These are phyloP conservation scores for Hydroisotoma schaefferi DNA, from an alignment of 2,888 invertebrate species.

Conservation along the genomic window DNA sequence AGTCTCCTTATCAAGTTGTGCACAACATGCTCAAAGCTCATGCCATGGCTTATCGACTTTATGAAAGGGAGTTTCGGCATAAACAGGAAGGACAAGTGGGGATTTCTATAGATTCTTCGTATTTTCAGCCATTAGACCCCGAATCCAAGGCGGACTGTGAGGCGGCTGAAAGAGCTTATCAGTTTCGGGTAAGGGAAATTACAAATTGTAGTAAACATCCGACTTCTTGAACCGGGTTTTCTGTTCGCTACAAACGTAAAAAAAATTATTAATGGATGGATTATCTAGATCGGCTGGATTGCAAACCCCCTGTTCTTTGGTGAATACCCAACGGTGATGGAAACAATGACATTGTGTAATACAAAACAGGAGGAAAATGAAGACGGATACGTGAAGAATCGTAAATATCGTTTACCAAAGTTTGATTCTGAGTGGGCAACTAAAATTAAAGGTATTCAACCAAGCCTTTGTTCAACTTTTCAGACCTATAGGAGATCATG, in stretches of 20 bases:
- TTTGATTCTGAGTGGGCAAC: constrained; percentile 33
- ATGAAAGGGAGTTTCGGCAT: constrained; percentile 58
- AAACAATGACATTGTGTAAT: constrained; percentile 21
- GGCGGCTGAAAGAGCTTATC: constrained; percentile 45
- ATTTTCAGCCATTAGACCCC: constrained; percentile 42
- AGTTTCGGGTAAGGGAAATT: constrained; percentile 39
- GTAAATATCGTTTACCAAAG: constrained; percentile 27
- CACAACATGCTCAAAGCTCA: constrained; percentile 66
- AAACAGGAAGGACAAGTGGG: constrained; percentile 46
- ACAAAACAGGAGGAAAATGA: constrained; percentile 29
- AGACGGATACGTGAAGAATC: no score
- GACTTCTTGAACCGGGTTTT: background rate
- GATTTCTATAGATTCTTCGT: constrained; percentile 46
- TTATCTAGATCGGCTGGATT: constrained; percentile 52
- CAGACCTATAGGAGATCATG: no score
- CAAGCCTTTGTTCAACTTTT: background rate
- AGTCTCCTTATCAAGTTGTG: constrained; percentile 60
- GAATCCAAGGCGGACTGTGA: constrained; percentile 34
- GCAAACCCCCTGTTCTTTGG: constrained; percentile 51
- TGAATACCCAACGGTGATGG: constrained; percentile 36
- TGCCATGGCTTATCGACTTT: constrained; percentile 62
- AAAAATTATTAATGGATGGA: background rate
- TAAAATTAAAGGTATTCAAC: constrained; percentile 33
- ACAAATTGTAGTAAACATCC: background rate
- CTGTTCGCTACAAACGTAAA: background rate